Conservation (phyloP, 2,888 invertebrate genomes). For the Eulithis prunata region DNA sequence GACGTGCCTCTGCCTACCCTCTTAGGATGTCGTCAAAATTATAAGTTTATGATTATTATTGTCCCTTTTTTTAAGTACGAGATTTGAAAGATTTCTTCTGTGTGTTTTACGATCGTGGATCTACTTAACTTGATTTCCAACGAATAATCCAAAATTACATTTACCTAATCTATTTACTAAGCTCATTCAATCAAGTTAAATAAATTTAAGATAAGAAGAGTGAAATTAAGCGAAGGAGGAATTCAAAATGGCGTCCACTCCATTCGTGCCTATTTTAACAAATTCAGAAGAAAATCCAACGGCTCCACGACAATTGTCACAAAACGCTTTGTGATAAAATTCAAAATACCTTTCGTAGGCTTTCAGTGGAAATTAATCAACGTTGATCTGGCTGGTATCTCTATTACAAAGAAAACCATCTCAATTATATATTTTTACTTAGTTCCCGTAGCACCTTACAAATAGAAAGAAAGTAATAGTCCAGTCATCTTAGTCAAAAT, state of each 20-base stretch:
- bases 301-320: slow-evolving; percentile 21
- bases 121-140: too few species aligned
- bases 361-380: slow-evolving; percentile 16
- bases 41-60: too few species aligned
- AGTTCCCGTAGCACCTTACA: too few species aligned
- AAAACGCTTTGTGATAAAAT: slow-evolving; percentile 27
- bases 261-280: slow-evolving; percentile 13
- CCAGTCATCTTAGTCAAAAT: too few species aligned
- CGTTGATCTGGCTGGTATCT: slow-evolving; percentile 1
- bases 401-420: slow-evolving; percentile 1
- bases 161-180: too few species aligned
- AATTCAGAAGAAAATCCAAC: slow-evolving; percentile 15
- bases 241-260: slow-evolving; percentile 17
- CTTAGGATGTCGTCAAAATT: too few species aligned
- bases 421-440: background rate
- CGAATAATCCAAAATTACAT: too few species aligned
- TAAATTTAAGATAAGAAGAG: slow-evolving; percentile 9
- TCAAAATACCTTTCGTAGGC: slow-evolving; percentile 15
- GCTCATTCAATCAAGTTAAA: slow-evolving; percentile 4
- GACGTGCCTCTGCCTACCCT: too few species aligned
- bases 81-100: too few species aligned
- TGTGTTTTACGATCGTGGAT: too few species aligned
- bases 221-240: slow-evolving; percentile 11
- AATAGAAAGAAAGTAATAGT: too few species aligned
- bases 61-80: too few species aligned